phyloP scores from a whole-genome alignment of 2,797 vertebrate species.

The Pangasius mekongensis region DNA sequence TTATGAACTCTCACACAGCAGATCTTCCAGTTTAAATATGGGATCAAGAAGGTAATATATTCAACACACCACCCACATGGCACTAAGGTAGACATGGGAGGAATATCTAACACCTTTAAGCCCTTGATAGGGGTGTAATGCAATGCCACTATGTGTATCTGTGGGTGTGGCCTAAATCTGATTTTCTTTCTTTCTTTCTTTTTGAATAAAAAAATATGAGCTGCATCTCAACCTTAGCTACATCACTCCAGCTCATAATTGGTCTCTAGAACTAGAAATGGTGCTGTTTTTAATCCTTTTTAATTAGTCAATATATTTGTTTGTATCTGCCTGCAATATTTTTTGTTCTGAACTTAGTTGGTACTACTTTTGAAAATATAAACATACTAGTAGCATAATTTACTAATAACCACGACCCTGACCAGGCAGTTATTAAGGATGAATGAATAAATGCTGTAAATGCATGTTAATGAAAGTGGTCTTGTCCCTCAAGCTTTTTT shows the following conservation, averaged over 20 bases:
- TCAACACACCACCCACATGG: conserved; percentile 39
- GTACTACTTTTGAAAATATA: neutral
- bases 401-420: neutral
- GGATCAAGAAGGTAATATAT: conserved; percentile 58
- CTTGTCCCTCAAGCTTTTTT: neutral
- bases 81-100: neutral
- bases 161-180: neutral
- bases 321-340: neutral
- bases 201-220: neutral
- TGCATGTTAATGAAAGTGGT: neutral
- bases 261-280: neutral
- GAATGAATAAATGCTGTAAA: neutral
- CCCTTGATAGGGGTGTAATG: neutral
- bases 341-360: neutral
- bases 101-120: neutral
- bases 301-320: neutral
- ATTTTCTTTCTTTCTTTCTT: neutral
- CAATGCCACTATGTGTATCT: neutral
- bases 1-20: conserved; percentile 59
- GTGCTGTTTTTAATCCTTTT: neutral
- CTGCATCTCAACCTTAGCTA: neutral
- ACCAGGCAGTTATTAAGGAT: neutral
- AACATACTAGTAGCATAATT: neutral
- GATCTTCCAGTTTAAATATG: conserved; percentile 49
- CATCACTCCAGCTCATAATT: neutral